These are phyloP conservation scores for Megaustenia siamemsis DNA, from an alignment of 2,888 invertebrate genomes.

Conservation along the genomic window DNA sequence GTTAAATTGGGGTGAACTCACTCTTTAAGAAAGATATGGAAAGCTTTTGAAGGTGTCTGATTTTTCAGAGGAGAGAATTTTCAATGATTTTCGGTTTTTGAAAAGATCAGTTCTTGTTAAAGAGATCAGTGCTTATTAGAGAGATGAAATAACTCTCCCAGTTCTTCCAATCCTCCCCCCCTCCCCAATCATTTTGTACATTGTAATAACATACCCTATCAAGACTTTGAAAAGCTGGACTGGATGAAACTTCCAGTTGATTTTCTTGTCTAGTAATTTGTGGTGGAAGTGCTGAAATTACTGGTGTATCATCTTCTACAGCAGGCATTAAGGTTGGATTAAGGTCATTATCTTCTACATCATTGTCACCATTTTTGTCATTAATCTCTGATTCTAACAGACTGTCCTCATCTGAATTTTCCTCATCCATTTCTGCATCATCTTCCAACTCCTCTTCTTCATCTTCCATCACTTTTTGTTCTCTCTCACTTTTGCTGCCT, in stretches of 20 bases:
- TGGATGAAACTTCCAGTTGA: conserved; percentile 79
- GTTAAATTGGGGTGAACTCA: no score
- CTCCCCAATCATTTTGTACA: no score
- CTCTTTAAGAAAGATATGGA: no score
- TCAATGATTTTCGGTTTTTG: no score
- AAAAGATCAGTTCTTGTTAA: no score
- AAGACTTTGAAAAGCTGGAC: conserved; percentile 79
- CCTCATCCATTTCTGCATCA: conserved; percentile 44
- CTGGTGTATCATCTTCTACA: conserved; percentile 68
- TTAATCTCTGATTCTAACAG: conserved; percentile 10
- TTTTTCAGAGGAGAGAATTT: no score
- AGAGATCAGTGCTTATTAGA: no score
- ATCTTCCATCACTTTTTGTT: conserved; percentile 5
- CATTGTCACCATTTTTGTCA: conserved; percentile 45
- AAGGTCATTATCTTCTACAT: conserved; percentile 53
- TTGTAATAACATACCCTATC: conserved; percentile 74
- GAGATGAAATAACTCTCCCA: no score
- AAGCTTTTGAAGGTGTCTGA: no score
- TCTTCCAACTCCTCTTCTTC: conserved; percentile 47
- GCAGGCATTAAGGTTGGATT: not conserved
- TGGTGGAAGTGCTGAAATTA: conserved; percentile 78
- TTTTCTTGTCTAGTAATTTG: conserved; percentile 76
- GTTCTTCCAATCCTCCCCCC: no score
- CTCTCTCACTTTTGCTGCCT: conserved; percentile 10
- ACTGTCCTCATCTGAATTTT: conserved; percentile 25